Base-by-base conservation (phyloP, 2,888 invertebrate species). In the Polydrusus tereticollis region DNA sequence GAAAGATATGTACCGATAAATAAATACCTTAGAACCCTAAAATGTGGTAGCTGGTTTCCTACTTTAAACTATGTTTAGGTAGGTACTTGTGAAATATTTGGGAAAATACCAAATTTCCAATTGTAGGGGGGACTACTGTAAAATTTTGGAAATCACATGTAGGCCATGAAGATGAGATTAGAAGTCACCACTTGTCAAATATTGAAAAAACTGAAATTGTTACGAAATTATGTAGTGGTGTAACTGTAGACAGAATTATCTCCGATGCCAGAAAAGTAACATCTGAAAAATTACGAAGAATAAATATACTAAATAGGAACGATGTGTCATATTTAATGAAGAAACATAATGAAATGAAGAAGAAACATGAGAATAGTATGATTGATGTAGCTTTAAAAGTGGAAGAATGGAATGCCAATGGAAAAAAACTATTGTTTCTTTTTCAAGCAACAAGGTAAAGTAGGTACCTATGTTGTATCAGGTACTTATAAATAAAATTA, bases 201-300 rank as follows among this genome's bases (percentile, higher is more conserved):
- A 8, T 18, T 2, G 63, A 69, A 26, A 69, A 69, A 29, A 57
- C 68, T 47, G 66, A 74, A 64, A 75, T 77, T 75, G 66, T 77
- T 74, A 69, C 74, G 76, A 79, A 77, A 68, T 71, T 77, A 58
- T 66, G 63, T 64, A 55, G 47, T 52, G 12, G 33, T 33, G 33
- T 33, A 33, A 33, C 33, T 8, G 50, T 59, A 36, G 62, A 69
- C 10, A 47, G 69, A 69, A 62, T 69, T 63, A 63, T 63, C 23
- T 33, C 45, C 0, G 63, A 63, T 52, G 41, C 62, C 26, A 62
- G 55, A 52, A 29, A 58, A 36, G 5, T 16, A 23, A 36, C 20
- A 16, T 16, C 58, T 10, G 26, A 29, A n/a, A 36, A 63, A 21
- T 18, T 69, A 12, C 16, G 43, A 36, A 33, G 63, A 38, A 43